phyloP scores from a whole-genome alignment of 2,888 invertebrate species.

The Tetragonisca angustula region DNA sequence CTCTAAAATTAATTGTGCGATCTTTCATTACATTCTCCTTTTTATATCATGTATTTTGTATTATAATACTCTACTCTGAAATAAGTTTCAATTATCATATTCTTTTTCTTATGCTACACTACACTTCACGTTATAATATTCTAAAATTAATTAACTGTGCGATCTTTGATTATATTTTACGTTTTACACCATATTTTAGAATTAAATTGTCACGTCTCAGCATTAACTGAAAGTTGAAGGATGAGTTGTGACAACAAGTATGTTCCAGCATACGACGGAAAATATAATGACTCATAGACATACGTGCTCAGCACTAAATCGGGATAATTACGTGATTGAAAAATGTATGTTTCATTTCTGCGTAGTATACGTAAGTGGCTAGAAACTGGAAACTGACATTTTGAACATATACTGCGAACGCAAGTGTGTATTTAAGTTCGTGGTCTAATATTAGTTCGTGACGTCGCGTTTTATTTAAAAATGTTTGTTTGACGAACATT shows the following conservation, averaged over 20 bases:
- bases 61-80: no score
- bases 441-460: neutral
- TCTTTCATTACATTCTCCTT: no score
- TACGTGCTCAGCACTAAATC: neutral
- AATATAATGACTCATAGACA: neutral
- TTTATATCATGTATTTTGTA: no score
- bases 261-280: neutral
- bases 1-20: no score
- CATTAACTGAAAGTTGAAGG: neutral
- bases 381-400: neutral
- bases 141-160: no score
- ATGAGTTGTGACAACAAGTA: neutral
- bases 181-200: no score
- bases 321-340: neutral
- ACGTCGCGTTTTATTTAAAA: neutral
- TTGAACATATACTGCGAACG: neutral
- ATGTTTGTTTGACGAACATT: no score
- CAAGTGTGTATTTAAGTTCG: neutral
- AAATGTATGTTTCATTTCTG: neutral
- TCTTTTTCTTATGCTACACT: no score
- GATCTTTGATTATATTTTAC: no score
- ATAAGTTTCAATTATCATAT: no score
- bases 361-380: neutral
- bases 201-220: no score
- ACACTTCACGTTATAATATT: no score